Conservation (phyloP, 2,888 invertebrate species). For the Lobophora halterata region DNA sequence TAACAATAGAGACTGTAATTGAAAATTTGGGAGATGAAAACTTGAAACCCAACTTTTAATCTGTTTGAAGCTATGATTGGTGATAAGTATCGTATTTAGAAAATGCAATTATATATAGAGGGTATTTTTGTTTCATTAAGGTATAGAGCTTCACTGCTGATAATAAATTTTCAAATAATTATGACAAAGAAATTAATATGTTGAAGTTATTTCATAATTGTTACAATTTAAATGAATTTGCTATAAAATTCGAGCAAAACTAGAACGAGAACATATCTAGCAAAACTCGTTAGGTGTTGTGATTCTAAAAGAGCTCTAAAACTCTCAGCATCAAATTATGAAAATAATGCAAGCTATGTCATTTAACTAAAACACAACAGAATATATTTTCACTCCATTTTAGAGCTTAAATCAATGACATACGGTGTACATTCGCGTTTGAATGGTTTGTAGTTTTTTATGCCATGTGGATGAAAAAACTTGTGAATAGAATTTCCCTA, state of each 20-base stretch:
- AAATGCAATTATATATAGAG: too few species aligned
- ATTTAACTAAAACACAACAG: slow-evolving; percentile 20
- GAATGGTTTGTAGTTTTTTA: slow-evolving; percentile 11
- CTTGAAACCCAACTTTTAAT: background rate
- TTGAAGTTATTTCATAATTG: too few species aligned
- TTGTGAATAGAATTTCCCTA: slow-evolving; percentile 33
- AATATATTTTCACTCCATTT: background rate
- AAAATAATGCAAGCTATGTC: slow-evolving; percentile 17
- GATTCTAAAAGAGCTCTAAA: slow-evolving; percentile 11
- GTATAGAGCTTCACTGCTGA: too few species aligned
- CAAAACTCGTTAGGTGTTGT: slow-evolving; percentile 10
- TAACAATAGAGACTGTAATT: slow-evolving; percentile 16
- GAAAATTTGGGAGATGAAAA: slow-evolving; percentile 7
- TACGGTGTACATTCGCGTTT: slow-evolving; percentile 4
- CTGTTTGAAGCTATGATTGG: background rate
- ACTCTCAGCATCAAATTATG: slow-evolving; percentile 16
- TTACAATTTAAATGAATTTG: background rate
- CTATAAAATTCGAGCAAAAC: background rate
- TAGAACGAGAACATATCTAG: slow-evolving; percentile 6
- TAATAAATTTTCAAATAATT: too few species aligned
- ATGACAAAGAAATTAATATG: too few species aligned
- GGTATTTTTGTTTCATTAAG: too few species aligned
- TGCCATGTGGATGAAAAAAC: slow-evolving; percentile 26
- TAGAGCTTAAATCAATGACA: background rate
- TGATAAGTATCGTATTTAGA: too few species aligned